A percentile compares a stretch with the other conserved stretches of the same genome.
These are phyloP conservation scores for Lacerta bilineata DNA, from an alignment of 2,797 vertebrate species.

Conservation along the genomic window DNA sequence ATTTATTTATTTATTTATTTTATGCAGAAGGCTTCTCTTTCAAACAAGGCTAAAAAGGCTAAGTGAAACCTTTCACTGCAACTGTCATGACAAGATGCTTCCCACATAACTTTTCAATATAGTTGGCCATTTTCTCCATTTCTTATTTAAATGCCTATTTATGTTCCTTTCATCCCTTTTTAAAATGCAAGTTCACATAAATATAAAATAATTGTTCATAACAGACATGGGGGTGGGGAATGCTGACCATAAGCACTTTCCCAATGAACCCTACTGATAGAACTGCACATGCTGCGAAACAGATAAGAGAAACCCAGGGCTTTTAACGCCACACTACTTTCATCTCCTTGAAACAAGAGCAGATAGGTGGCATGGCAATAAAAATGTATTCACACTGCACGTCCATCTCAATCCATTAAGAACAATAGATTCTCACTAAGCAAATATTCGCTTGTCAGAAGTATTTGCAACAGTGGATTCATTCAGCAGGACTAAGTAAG, in stretches of 20 bases:
- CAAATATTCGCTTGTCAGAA: slow-evolving; percentile 83
- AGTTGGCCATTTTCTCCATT: fast-evolving
- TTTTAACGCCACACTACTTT: slow-evolving; percentile 70
- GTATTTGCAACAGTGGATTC: slow-evolving; percentile 73
- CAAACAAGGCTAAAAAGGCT: neutral
- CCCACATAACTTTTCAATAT: fast-evolving
- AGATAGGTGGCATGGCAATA: slow-evolving; percentile 62
- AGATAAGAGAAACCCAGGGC: slow-evolving; percentile 55
- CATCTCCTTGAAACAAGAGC: slow-evolving; percentile 73
- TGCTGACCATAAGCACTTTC: slow-evolving; percentile 53
- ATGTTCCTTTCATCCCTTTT: neutral
- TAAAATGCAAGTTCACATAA: slow-evolving; percentile 48
- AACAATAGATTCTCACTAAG: slow-evolving; percentile 86
- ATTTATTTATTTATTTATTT: neutral
- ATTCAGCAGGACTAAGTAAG: slow-evolving; percentile 61
- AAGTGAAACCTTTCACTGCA: neutral
- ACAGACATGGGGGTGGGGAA: slow-evolving; percentile 35
- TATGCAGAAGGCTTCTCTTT: neutral
- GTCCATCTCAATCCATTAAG: slow-evolving; percentile 85
- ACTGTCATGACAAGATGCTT: fast-evolving
- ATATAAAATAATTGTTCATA: slow-evolving; percentile 34
- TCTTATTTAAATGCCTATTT: slow-evolving; percentile 30
- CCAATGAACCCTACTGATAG: slow-evolving; percentile 40
- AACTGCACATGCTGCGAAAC: slow-evolving; percentile 50
- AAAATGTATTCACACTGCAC: slow-evolving; percentile 69